Evolutionary conservation across 2,797 vertebrate species (phyloP).

Genomic region (Danio choprae): DNA sequence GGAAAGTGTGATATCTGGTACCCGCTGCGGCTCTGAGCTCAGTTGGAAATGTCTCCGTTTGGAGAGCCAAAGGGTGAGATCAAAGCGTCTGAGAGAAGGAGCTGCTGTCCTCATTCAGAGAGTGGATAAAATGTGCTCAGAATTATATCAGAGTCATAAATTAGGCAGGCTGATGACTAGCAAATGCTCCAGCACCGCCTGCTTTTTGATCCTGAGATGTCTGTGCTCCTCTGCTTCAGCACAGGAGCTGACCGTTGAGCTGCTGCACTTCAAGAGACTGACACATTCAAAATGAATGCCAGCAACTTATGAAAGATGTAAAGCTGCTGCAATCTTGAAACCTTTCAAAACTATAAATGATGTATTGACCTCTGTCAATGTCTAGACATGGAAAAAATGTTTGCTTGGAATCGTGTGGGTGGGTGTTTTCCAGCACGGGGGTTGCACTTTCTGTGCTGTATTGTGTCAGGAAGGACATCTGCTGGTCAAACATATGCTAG

Average conservation of each 20-base stretch:
- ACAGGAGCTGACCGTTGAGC: background rate
- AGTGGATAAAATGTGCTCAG: slow-evolving; percentile 37
- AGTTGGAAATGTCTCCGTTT: slow-evolving; percentile 31
- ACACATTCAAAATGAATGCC: background rate
- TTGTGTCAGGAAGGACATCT: too few relatives aligned
- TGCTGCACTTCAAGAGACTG: background rate
- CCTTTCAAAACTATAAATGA: background rate
- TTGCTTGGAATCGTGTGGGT: background rate
- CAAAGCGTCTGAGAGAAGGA: slow-evolving; percentile 41
- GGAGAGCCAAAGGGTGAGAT: slow-evolving; percentile 43
- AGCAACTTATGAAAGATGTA: background rate
- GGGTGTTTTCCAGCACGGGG: too few relatives aligned
- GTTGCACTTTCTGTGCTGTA: too few relatives aligned
- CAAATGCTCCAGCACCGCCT: slow-evolving; percentile 6
- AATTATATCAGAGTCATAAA: slow-evolving; percentile 43
- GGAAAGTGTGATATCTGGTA: background rate
- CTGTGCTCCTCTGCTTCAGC: slow-evolving; percentile 11
- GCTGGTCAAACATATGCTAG: too few relatives aligned
- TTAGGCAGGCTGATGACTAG: slow-evolving; percentile 27
- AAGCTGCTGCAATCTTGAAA: background rate
- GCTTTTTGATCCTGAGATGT: slow-evolving; percentile 35
- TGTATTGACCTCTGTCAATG: background rate
- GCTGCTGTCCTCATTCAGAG: slow-evolving; percentile 22
- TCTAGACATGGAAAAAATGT: background rate
- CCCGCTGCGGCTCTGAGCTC: slow-evolving; percentile 19